A percentile compares a stretch with the other conserved stretches of the same genome.
Evolutionary conservation across 1,140 invertebrate genomes (phyloP).

Genomic region (Sitobion miscanthi): DNA sequence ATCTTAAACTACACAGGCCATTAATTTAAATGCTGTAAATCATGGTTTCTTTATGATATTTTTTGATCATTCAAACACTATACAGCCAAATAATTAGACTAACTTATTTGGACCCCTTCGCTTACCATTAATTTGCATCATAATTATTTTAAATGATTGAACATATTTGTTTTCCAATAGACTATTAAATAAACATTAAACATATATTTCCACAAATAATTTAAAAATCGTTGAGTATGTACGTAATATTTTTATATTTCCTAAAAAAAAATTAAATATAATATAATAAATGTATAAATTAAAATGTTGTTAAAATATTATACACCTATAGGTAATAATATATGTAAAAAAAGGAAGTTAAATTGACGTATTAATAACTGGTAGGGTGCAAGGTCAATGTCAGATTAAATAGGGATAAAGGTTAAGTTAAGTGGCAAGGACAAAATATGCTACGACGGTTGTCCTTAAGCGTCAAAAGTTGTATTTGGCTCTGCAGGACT

Average conservation of each 20-base stretch:
- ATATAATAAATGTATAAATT: background rate
- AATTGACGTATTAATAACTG: background rate
- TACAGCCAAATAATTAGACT: background rate
- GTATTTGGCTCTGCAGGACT: background rate
- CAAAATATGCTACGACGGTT: background rate
- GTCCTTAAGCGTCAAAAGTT: constrained; percentile 22
- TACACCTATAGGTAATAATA: background rate
- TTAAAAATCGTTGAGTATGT: background rate
- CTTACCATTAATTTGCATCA: background rate
- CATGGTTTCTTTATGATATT: background rate
- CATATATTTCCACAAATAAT: background rate
- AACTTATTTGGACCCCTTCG: background rate
- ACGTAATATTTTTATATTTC: constrained; percentile 7
- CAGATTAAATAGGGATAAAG: constrained; percentile 20
- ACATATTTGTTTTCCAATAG: background rate
- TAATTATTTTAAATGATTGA: background rate
- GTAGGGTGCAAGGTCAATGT: constrained; percentile 1
- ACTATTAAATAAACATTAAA: background rate
- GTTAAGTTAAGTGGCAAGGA: background rate
- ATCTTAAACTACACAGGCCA: no score
- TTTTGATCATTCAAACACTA: background rate
- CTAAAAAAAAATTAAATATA: background rate
- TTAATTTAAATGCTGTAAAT: background rate
- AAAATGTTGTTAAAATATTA: background rate
- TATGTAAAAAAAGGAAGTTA: background rate